These are phyloP conservation scores for Lithosia quadra DNA, from an alignment of 2,888 invertebrate species.

Conservation along the genomic window DNA sequence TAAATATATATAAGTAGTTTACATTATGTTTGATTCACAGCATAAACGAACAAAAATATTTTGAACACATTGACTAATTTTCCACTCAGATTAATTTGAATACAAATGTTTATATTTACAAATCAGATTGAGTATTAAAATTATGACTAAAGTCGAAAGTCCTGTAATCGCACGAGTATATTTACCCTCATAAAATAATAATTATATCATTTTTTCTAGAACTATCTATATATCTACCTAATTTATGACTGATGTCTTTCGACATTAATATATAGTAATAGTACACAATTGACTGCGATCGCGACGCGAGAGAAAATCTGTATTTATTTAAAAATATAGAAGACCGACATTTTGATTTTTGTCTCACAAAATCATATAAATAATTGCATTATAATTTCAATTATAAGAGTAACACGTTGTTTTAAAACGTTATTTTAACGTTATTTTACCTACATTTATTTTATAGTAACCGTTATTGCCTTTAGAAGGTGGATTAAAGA, in stretches of 20 bases:
- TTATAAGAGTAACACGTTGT: neutral
- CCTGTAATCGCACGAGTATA: slow-evolving; percentile 4
- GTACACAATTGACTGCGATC: slow-evolving; percentile 18
- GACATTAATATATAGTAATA: slow-evolving; percentile 32
- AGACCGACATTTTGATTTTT: neutral
- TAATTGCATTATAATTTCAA: slow-evolving; percentile 4
- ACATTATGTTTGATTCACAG: neutral
- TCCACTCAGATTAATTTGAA: neutral
- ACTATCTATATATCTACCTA: slow-evolving; percentile 50
- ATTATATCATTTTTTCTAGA: slow-evolving; percentile 47
- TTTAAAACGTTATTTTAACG: neutral
- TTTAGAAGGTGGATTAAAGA: neutral
- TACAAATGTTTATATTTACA: neutral
- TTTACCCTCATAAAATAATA: slow-evolving; percentile 34
- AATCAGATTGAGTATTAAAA: neutral
- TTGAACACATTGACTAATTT: too few species aligned
- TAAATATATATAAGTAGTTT: too few species aligned
- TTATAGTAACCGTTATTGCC: neutral
- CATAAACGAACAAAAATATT: neutral
- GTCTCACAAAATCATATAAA: neutral
- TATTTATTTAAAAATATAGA: neutral
- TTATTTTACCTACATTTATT: neutral
- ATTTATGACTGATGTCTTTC: slow-evolving; percentile 45
- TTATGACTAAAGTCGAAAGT: neutral
- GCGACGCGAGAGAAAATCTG: neutral